Conservation (phyloP, 2,113 vertebrate genomes). For the Oryctolagus cuniculus region mOryCun1.1 NC_091442.1:19092501-19093000, state of each 20-base stretch:
- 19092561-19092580: slow-evolving; percentile 50
- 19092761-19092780: neutral
- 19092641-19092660: slow-evolving; percentile 26
- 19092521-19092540: neutral
- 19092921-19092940: neutral
- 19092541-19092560: slow-evolving; percentile 25
- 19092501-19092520: neutral
- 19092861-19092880: neutral
- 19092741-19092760: neutral
- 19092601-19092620: slow-evolving; percentile 8
- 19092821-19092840: neutral
- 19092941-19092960: neutral
- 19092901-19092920: neutral
- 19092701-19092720: neutral
- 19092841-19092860: neutral
- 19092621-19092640: slow-evolving; percentile 65
- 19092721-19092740: neutral
- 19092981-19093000: no score
- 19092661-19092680: neutral
- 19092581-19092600: slow-evolving; percentile 66
- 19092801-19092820: neutral
- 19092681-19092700: neutral
- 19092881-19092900: neutral
- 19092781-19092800: neutral
- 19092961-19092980: neutral